phyloP scores from a whole-genome alignment of 2,113 vertebrate genomes.

The Oryzias celebensis region DNA sequence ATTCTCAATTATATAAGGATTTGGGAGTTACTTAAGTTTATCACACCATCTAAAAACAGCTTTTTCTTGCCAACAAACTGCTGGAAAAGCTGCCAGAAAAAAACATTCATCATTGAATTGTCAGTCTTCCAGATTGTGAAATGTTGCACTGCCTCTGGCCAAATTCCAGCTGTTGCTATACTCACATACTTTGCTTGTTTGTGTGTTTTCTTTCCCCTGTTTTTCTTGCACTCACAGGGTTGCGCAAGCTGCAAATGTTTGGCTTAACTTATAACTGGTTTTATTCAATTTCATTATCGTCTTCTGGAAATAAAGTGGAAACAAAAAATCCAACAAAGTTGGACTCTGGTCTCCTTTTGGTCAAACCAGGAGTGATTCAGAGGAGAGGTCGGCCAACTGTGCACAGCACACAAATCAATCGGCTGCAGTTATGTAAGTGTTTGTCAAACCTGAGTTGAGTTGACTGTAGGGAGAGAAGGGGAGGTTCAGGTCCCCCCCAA shows the following conservation, averaged over 20 bases:
- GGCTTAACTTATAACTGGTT: slow-evolving; percentile 31
- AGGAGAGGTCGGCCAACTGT: slow-evolving; percentile 7
- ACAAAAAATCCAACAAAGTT: slow-evolving; percentile 6
- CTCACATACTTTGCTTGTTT: slow-evolving; percentile 24
- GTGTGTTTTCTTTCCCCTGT: slow-evolving; percentile 4
- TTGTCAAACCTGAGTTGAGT: slow-evolving; percentile 56
- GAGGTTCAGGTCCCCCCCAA: slow-evolving; percentile 24
- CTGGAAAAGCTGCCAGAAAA: slow-evolving; percentile 16
- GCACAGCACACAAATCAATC: slow-evolving; percentile 40
- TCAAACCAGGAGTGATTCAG: slow-evolving; percentile 18
- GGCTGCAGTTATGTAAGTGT: slow-evolving; percentile 61
- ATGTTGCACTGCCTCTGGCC: slow-evolving; percentile 38
- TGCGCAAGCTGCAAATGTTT: slow-evolving; percentile 70
- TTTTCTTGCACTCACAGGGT: slow-evolving; percentile 15
- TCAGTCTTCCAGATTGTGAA: slow-evolving; percentile 32
- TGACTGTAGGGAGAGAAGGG: slow-evolving; percentile 40
- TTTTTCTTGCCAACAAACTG: background rate
- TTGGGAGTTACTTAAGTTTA: slow-evolving; percentile 12
- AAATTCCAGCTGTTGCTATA: slow-evolving; percentile 49
- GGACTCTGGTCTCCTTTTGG: slow-evolving; percentile 19
- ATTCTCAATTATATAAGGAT: background rate
- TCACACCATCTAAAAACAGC: background rate
- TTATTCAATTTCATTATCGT: slow-evolving; percentile 18
- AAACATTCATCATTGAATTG: slow-evolving; percentile 7
- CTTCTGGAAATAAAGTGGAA: background rate